These are phyloP conservation scores for Tipula lateralis DNA, from an alignment of 2,888 invertebrate species.

Conservation along the genomic window DNA sequence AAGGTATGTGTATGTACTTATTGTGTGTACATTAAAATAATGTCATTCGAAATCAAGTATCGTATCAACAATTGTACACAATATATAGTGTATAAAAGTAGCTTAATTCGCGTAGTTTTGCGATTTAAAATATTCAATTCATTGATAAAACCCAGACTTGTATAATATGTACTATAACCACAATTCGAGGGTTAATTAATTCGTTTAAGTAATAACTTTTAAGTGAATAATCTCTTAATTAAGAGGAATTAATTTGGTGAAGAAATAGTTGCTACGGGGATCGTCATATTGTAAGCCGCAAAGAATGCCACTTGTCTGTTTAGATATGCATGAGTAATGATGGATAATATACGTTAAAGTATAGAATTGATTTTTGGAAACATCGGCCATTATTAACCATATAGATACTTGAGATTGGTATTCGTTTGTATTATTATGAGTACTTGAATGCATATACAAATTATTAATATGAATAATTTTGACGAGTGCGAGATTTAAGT, in stretches of 20 bases:
- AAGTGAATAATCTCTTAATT: not conserved
- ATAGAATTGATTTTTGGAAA: not conserved
- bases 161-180: not conserved
- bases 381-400: not conserved
- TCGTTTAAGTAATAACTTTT: not conserved
- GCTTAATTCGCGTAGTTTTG: not conserved
- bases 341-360: not conserved
- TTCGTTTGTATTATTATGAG: not conserved
- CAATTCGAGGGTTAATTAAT: not conserved
- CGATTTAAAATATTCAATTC: not conserved
- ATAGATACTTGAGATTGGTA: not conserved
- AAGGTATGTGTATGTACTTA: not conserved
- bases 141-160: constrained; percentile 11
- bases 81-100: not conserved
- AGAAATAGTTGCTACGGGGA: not conserved
- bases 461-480: not conserved
- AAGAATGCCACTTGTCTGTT: not conserved
- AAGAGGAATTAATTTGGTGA: not conserved
- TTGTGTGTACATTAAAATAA: not conserved
- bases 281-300: not conserved
- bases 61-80: not conserved
- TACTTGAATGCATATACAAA: not conserved
- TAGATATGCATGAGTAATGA: not conserved
- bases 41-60: not conserved
- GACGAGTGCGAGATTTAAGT: too few species aligned